phyloP scores from a whole-genome alignment of 2,888 invertebrate genomes.

The Arge pagana region DNA sequence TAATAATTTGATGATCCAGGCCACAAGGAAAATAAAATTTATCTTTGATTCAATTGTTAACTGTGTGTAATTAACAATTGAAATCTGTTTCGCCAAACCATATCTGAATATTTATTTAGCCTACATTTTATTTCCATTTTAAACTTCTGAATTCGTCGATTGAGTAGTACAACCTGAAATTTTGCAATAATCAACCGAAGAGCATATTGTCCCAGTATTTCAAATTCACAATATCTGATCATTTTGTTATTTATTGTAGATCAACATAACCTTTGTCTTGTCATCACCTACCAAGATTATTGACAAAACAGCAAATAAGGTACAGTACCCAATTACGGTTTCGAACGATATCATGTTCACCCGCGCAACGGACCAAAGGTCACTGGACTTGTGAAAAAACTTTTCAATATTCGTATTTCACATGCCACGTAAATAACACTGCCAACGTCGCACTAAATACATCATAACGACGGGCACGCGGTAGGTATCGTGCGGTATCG shows the following conservation, averaged over 20 bases:
- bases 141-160: too few relatives aligned
- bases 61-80: too few relatives aligned
- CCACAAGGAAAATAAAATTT: too few relatives aligned
- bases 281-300: constrained; percentile 28
- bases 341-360: constrained; percentile 31
- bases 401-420: constrained; percentile 14
- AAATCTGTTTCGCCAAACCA: too few relatives aligned
- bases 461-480: too few relatives aligned
- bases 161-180: not conserved
- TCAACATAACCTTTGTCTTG: constrained; percentile 28
- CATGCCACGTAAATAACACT: constrained; percentile 32
- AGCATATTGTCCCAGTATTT: not conserved
- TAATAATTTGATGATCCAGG: too few relatives aligned
- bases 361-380: not conserved
- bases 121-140: too few relatives aligned
- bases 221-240: not conserved
- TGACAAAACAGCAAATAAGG: constrained; percentile 20
- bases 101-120: too few relatives aligned
- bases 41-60: too few relatives aligned
- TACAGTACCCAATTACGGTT: constrained; percentile 21
- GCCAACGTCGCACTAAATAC: constrained; percentile 12
- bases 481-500: too few relatives aligned
- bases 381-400: constrained; percentile 9
- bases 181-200: not conserved
- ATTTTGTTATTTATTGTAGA: not conserved